A percentile compares a stretch with the other conserved stretches of the same genome.
phyloP scores from a whole-genome alignment of 2,113 vertebrate genomes.

The Naja naja region DNA sequence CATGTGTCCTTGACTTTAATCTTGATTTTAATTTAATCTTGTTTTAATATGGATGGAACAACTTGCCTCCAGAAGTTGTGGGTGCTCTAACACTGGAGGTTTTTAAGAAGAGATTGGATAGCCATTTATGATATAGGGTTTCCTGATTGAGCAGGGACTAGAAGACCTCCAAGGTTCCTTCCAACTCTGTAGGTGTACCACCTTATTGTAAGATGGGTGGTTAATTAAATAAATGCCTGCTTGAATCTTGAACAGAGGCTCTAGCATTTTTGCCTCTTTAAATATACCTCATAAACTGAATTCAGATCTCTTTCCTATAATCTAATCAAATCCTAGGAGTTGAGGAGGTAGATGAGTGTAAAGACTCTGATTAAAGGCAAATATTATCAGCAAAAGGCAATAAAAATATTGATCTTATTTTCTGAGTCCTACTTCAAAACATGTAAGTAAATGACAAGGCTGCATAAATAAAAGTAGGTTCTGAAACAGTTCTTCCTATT shows the following conservation, averaged over 20 bases:
- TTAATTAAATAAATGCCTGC: background rate
- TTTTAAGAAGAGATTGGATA: too few species aligned
- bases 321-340: conserved; percentile 36
- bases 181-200: too few species aligned
- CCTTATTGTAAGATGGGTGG: too few species aligned
- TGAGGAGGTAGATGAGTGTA: conserved; percentile 11
- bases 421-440: conserved; percentile 44
- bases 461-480: conserved; percentile 47
- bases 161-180: too few species aligned
- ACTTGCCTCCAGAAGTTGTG: too few species aligned
- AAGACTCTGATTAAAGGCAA: conserved; percentile 37
- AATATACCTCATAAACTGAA: conserved; percentile 42
- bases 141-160: too few species aligned
- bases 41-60: too few species aligned
- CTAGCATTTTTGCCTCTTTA: background rate
- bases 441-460: conserved; percentile 36
- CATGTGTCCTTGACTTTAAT: too few species aligned
- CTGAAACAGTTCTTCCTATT: conserved; percentile 42
- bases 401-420: conserved; percentile 57
- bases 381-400: conserved; percentile 57
- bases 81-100: too few species aligned
- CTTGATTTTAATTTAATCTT: too few species aligned
- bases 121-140: too few species aligned
- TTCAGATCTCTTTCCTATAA: background rate
- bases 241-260: background rate